Base-by-base conservation (phyloP, 92 coral and sea anemone species). In the Isaurus tuberculatus region DNA sequence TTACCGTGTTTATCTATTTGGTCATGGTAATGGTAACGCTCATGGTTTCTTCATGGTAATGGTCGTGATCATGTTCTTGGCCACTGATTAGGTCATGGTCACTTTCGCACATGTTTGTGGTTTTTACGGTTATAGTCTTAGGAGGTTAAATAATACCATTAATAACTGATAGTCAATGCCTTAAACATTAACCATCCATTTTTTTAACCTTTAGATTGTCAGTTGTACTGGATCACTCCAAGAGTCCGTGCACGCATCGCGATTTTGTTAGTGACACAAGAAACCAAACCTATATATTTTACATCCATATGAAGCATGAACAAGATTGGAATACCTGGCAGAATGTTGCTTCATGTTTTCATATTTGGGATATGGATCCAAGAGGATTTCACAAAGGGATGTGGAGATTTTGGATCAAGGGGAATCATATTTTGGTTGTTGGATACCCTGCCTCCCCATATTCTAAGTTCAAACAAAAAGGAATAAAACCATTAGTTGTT, bases 401-500 rank as follows among this genome's bases (percentile, higher is more conserved):
- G 87, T 92, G 92, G 86, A 83, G 96, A 28, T 49, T 92, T 55
- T 92, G 96, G 96, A 44, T 85, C 9, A 91, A 90, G 19, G 90
- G 80, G 37, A 90, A 90, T 66, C 96, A 92, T 11, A 73, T 92
- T 42, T 58, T 92, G 11, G 91, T 88, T 28, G 89, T 92, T 9
- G 96, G 96, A 25, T 85, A 91, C 51, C 96, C 96, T 33, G 93
- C 85, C 1, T 92, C 96, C 15, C 93, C 93, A 8, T 83, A 92
- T 32, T 92, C 94, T 61, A 67, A 20, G 19, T 44, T 87, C 46
- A 92, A 90, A 79, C 72, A 90, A 7, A 63, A 66, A 23, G 48
- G 79, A 43, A 23, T 92, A 42, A 46, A 43, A 25, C 91, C 94
- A 42, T 83, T 88, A 64, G 49, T 78, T 22, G 81, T 92, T 53